Base-by-base conservation (phyloP, 2,113 vertebrate genomes). In the Gallinago jamesoni region DNA sequence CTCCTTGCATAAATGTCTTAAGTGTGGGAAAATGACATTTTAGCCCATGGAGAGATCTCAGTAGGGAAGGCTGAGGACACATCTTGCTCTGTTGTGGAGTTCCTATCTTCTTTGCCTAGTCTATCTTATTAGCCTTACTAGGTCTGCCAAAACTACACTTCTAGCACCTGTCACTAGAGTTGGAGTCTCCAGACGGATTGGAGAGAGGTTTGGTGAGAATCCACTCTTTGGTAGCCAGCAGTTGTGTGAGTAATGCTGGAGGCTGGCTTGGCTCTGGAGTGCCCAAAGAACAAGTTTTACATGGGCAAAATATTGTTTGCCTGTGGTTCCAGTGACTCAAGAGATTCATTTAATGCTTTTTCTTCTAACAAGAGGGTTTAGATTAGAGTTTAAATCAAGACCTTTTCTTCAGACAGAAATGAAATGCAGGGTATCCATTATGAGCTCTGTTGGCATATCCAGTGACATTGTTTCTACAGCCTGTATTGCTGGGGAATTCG, bases 401-500 rank as follows among this genome's bases (percentile, higher is more conserved):
- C 37, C n/a, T 80, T 30, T 64, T 79, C 48, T 24, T 45, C 35
- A 6, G 72, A 48, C 64, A 70, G 6, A 45, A 62, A 64, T 50
- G n/a, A 41, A 24, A 7, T 2, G 5, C 0, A 1, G 25, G 9
- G 8, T 28, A 6, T 64, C 19, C 14, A 1, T 30, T 33, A 1
- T 10, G 43, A 43, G 21, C 48, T 70, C 33, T 6, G 5, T 6
- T 77, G 28, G 12, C 13, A 21, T 16, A 45, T 11, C 35, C 53
- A 43, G 74, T 21, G 50, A 4, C 8, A 0, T 4, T 27, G 6
- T 16, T 33, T 41, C 57, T 16, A 0, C 22, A 59, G 57, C 56
- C 64, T 37, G 12, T 8, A 1, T 12, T n/a, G n/a, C 52, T 24
- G 48, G 55, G 74, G 35, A 50, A 7, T 23, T 28, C 31, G 57